These are phyloP conservation scores for Microcebus murinus DNA, from an alignment of 2,113 vertebrate species.

Conservation along the genomic window DNA sequence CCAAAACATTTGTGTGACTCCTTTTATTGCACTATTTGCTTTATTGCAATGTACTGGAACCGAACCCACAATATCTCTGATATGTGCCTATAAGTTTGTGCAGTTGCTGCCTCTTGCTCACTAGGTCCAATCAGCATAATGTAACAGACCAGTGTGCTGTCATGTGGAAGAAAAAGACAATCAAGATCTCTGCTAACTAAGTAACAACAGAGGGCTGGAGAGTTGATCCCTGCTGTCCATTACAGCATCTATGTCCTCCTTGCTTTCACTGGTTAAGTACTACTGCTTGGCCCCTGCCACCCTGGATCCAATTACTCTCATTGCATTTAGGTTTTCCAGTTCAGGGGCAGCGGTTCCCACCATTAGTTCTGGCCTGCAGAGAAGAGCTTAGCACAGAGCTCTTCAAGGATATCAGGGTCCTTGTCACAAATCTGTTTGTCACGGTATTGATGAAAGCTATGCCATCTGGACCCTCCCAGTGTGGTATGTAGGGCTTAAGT, in stretches of 20 bases:
- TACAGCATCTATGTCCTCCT: fast-evolving
- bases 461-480: not conserved
- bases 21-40: not conserved
- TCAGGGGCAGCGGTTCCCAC: not conserved
- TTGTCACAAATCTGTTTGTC: not conserved
- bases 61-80: not conserved
- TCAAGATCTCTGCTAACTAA: not conserved
- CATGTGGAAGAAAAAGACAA: not conserved
- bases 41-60: not conserved
- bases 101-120: not conserved
- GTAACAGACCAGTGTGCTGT: not conserved
- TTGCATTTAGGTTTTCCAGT: not conserved
- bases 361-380: not conserved
- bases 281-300: not conserved
- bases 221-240: not conserved
- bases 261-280: not conserved
- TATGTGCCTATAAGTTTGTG: not conserved
- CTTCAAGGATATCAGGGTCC: not conserved
- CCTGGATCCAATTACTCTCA: not conserved
- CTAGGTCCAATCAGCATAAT: not conserved
- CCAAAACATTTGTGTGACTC: not conserved
- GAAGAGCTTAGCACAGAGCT: not conserved
- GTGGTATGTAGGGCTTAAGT: not conserved
- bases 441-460: not conserved
- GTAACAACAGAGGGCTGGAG: not conserved